Percentiles rank a stretch among this genome's conserved stretches.
Conservation (phyloP, 2,797 vertebrate genomes). For the Crocodylus rhombifer region DNA sequence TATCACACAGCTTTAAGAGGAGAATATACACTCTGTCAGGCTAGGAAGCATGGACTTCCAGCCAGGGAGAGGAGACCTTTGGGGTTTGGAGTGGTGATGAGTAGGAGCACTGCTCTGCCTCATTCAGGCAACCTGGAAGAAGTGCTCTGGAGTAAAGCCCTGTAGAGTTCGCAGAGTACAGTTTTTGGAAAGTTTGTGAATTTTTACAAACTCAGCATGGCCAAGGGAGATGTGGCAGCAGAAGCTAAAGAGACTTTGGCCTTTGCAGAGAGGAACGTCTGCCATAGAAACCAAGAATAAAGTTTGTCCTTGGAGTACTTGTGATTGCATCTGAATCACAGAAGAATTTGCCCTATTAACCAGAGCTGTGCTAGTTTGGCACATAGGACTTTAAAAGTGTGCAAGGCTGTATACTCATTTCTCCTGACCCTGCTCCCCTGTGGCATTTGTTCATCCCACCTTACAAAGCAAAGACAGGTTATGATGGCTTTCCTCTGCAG, state of each 20-base stretch:
- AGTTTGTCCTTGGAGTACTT: neutral
- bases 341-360: neutral
- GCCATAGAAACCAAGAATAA: neutral
- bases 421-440: neutral
- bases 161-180: neutral
- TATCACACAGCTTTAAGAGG: neutral
- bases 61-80: neutral
- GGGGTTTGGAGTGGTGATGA: neutral
- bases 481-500: neutral
- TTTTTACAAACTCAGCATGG: neutral
- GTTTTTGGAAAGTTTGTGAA: neutral
- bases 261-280: neutral
- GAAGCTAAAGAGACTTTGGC: neutral
- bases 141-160: neutral
- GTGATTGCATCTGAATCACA: neutral
- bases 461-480: neutral
- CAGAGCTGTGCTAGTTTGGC: neutral
- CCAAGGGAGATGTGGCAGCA: neutral
- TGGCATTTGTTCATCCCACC: neutral
- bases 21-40: neutral
- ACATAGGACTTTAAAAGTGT: neutral
- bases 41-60: neutral
- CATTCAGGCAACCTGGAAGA: neutral
- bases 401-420: neutral
- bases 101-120: neutral